Percentiles rank a stretch among this genome's conserved stretches.
phyloP scores from a whole-genome alignment of 1,140 invertebrate genomes.

The Amphibalanus amphitrite region DNA sequence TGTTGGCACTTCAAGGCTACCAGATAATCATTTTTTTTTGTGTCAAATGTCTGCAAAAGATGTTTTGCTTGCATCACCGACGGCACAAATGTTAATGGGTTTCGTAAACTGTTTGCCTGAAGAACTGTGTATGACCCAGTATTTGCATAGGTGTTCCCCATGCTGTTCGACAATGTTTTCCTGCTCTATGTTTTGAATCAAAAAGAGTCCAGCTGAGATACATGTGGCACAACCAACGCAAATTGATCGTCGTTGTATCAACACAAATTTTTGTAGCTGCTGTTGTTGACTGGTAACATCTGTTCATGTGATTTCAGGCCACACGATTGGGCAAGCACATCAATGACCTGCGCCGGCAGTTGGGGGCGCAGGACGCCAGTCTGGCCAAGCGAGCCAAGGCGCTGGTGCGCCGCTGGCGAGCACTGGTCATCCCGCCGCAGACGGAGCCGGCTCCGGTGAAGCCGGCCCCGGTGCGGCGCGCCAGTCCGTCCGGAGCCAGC shows the following conservation, averaged over 20 bases:
- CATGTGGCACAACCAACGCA: background rate
- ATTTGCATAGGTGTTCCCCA: background rate
- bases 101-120: no score
- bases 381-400: slow-evolving; percentile 75
- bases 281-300: no score
- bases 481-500: background rate
- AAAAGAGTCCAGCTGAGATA: no score
- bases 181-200: no score
- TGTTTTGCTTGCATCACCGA: background rate
- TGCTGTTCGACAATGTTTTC: background rate
- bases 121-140: no score
- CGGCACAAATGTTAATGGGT: no score
- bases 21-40: background rate
- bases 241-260: slow-evolving; percentile 3
- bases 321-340: slow-evolving; percentile 84
- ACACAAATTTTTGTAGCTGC: no score
- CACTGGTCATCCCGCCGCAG: slow-evolving; percentile 45
- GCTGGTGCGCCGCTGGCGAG: slow-evolving; percentile 75
- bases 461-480: slow-evolving; percentile 7
- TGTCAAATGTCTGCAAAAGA: background rate
- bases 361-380: slow-evolving; percentile 45
- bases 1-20: background rate
- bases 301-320: slow-evolving; percentile 32
- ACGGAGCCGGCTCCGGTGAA: slow-evolving; percentile 22
- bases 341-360: slow-evolving; percentile 73